Evolutionary conservation across 2,797 vertebrate species (phyloP).

Genomic region (Clarias laeviceps): DNA sequence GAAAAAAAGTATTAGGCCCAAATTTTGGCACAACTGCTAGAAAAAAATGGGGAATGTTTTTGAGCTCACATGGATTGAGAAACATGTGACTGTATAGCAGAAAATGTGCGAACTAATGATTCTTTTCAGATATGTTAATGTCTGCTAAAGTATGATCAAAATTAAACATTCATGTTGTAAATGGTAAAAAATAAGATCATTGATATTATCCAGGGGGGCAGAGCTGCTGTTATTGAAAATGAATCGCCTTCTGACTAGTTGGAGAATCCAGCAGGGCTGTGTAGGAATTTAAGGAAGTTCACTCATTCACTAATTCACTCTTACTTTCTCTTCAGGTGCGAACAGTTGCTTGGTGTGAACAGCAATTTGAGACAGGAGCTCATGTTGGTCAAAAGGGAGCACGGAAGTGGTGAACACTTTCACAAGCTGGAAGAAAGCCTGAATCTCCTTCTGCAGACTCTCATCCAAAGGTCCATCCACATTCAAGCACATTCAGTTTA

Average conservation of each 20-base stretch:
- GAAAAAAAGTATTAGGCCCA: too few species aligned
- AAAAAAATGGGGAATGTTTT: too few species aligned
- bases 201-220: too few species aligned
- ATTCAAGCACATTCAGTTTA: background rate
- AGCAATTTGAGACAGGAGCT: conserved; percentile 86
- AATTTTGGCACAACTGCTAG: too few species aligned
- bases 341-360: conserved; percentile 80
- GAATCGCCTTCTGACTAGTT: background rate
- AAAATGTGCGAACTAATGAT: too few species aligned
- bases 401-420: conserved; percentile 69
- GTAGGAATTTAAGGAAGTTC: background rate
- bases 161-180: too few species aligned
- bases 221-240: background rate
- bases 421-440: conserved; percentile 76
- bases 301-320: background rate
- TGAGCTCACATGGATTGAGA: too few species aligned
- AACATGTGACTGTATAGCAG: too few species aligned
- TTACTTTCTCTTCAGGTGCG: conserved; percentile 68
- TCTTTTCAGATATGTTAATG: too few species aligned
- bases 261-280: background rate
- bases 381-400: conserved; percentile 70
- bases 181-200: background rate
- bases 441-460: conserved; percentile 70
- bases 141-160: too few species aligned
- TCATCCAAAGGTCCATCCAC: conserved; percentile 82